These are phyloP conservation scores for Tor tambroides DNA, from an alignment of 2,113 vertebrate genomes.

Conservation along the genomic window DNA sequence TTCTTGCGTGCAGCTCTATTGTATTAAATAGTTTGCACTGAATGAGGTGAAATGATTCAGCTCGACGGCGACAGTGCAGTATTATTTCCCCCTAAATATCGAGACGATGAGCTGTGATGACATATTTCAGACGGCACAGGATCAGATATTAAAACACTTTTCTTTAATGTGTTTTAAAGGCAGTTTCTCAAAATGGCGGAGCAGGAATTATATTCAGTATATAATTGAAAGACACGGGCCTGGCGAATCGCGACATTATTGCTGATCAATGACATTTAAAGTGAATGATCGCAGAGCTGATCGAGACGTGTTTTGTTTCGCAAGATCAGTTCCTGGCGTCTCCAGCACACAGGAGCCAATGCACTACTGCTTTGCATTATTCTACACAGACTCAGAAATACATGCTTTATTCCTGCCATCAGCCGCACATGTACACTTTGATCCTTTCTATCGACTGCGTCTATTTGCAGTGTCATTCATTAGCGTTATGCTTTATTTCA, in stretches of 20 bases:
- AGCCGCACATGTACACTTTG: constrained; percentile 34
- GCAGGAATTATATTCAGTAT: constrained; percentile 66
- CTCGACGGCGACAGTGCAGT: constrained; percentile 26
- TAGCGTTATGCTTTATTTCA: constrained; percentile 50
- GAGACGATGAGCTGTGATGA: constrained; percentile 33
- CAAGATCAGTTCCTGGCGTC: constrained; percentile 59
- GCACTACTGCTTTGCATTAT: constrained; percentile 56
- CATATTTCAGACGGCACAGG: constrained; percentile 12
- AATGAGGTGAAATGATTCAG: constrained; percentile 50
- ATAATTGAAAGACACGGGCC: constrained; percentile 66
- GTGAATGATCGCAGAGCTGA: constrained; percentile 25
- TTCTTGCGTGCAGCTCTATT: constrained; percentile 38
- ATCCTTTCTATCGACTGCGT: constrained; percentile 33
- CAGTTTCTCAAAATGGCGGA: constrained; percentile 72
- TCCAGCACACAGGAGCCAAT: constrained; percentile 54
- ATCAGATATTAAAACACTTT: constrained; percentile 61
- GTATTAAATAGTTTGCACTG: constrained; percentile 49
- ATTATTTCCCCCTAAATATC: constrained; percentile 34
- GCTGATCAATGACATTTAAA: constrained; percentile 58
- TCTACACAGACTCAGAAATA: constrained; percentile 57
- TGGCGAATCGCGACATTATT: constrained; percentile 59
- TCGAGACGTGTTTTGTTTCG: constrained; percentile 52
- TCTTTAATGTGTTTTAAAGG: constrained; percentile 66
- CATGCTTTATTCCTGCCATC: constrained; percentile 46
- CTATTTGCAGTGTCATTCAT: constrained; percentile 44